A percentile compares a stretch with the other conserved stretches of the same genome.
These are phyloP conservation scores for Lamproptera curius DNA, from an alignment of 2,888 invertebrate species.

Conservation along the genomic window DNA sequence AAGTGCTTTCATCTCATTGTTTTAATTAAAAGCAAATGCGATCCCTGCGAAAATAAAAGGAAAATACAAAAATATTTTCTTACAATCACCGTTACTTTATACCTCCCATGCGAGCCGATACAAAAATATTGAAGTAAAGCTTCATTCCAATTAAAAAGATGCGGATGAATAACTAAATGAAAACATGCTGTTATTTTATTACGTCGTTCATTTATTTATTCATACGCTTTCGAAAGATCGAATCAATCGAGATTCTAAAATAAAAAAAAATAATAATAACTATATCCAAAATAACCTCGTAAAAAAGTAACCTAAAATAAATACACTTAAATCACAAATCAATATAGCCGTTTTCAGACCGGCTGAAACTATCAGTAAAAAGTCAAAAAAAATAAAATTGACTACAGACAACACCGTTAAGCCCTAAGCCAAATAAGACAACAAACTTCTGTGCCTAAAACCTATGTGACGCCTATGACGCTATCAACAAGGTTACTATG, in stretches of 20 bases:
- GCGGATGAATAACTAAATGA: not conserved
- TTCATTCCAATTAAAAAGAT: not conserved
- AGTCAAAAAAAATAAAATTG: not conserved
- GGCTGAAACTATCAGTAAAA: slow-evolving; percentile 33
- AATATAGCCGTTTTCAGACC: slow-evolving; percentile 34
- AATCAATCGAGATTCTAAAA: not conserved
- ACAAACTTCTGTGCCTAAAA: not conserved
- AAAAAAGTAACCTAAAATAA: not conserved
- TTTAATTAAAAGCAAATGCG: not conserved
- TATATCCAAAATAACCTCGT: not conserved
- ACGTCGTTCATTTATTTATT: not conserved
- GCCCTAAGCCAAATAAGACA: slow-evolving; percentile 4
- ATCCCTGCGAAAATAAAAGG: not conserved
- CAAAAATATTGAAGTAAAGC: not conserved
- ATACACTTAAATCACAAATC: not conserved
- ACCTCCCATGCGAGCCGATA: not conserved
- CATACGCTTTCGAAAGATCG: not conserved
- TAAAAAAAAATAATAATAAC: not conserved
- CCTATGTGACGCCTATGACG: not conserved
- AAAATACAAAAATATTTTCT: slow-evolving; percentile 2
- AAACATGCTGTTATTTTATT: no score
- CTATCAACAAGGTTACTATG: not conserved
- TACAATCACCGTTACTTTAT: not conserved
- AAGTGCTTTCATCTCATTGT: not conserved
- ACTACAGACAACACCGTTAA: no score